Evolutionary conservation across 1,140 invertebrate genomes (phyloP).

Genomic region (Brachionus rotundiformis): DNA sequence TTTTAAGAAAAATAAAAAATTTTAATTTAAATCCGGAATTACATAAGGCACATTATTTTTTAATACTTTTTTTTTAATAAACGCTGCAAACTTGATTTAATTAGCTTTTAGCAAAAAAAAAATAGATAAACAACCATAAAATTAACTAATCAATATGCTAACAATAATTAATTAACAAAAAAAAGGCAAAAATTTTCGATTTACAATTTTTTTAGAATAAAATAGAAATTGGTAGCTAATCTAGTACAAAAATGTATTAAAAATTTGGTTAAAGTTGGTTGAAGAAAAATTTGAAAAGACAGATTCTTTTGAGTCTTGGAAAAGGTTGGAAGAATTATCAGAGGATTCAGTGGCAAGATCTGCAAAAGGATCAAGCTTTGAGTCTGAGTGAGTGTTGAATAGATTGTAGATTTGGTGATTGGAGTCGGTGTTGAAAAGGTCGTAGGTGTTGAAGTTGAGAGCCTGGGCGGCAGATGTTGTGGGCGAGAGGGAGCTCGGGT

Average conservation of each 20-base stretch:
- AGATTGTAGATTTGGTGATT: background rate
- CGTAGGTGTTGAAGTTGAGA: background rate
- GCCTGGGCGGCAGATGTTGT: background rate
- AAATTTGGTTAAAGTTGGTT: background rate
- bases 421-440: background rate
- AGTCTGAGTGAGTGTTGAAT: background rate
- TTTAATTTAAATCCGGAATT: conserved; percentile 36
- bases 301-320: background rate
- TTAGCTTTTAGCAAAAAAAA: background rate
- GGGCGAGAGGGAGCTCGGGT: background rate
- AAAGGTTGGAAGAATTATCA: background rate
- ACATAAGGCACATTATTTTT: background rate
- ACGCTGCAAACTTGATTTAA: background rate
- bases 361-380: background rate
- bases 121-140: background rate
- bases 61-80: background rate
- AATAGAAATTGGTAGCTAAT: background rate
- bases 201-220: conserved; percentile 29
- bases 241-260: conserved; percentile 37
- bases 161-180: conserved; percentile 1
- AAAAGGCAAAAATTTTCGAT: background rate
- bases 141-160: background rate
- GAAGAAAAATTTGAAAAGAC: background rate
- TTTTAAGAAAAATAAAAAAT: conserved; percentile 8
- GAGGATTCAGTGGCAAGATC: background rate